Conservation (phyloP, 2,888 invertebrate genomes). For the Epistrophe grossulariae region DNA sequence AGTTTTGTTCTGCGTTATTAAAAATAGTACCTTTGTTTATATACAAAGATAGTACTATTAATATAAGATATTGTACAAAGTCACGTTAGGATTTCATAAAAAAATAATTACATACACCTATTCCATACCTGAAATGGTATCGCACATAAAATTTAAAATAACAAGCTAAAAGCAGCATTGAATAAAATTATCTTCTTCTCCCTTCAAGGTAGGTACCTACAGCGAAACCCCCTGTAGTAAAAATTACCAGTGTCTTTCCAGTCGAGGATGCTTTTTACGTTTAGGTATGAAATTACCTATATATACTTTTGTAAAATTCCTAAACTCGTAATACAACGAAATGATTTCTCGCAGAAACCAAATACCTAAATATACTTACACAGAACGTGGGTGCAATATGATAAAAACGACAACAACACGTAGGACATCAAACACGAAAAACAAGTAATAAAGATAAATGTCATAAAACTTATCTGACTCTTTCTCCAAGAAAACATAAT, state of each 20-base stretch:
- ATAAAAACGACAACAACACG: neutral
- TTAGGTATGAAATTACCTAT: neutral
- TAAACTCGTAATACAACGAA: neutral
- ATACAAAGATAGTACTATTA: too few relatives aligned
- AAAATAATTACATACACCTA: neutral
- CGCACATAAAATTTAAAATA: neutral
- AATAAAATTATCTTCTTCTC: neutral
- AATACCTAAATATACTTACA: neutral
- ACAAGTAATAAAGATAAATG: constrained; percentile 68
- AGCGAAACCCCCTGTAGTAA: neutral
- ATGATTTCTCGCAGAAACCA: neutral
- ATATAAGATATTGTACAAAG: too few relatives aligned
- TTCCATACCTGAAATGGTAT: neutral
- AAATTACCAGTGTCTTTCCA: neutral
- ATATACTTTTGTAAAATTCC: neutral
- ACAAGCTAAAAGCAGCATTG: neutral
- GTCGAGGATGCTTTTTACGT: neutral
- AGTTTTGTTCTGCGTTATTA: too few relatives aligned
- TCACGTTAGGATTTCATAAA: too few relatives aligned
- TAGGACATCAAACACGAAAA: neutral
- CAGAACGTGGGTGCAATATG: neutral
- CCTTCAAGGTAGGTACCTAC: neutral
- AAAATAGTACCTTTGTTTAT: too few relatives aligned
- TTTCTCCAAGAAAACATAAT: constrained; percentile 50
- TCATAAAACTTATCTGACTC: constrained; percentile 68